Evolutionary conservation across 2,113 vertebrate species (phyloP), one percentile per base, ranked within the genome.

Genomic region (Pandion haliaetus): DNA sequence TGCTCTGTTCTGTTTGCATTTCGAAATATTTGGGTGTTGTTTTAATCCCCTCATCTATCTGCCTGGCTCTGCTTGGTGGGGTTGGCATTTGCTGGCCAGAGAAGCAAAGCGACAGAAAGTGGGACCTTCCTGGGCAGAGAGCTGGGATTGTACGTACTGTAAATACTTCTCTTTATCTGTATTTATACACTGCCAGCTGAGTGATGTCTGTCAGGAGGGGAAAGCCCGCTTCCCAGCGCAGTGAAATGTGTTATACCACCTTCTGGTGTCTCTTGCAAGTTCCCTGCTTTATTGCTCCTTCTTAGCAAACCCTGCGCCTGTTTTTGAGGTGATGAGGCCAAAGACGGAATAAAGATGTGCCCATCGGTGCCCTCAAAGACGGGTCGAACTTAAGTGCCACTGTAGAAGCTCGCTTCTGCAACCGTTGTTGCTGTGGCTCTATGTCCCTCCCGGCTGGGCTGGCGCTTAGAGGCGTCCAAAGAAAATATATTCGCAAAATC

Each of bases 31-130:
- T 94, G 84, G 92, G 96, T 93, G 95, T 94, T 94, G 91, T 72
- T 97, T 96, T 96, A 97, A 97, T 97, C 86, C 94, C 74, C 77
- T 93, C 92, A 87, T 94, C 94, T 76, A 86, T 94, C 90, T 91
- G 94, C 87, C 87, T 44, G 70, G 36, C 83, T 70, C 82, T 54
- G 88, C 88, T 78, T 34, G 86, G 25, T 40, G 82, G 74, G 59
- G 17, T 80, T 74, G 72, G 40, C 17, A 8, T 85, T 81, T 62
- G n/a, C 54, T 15, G 73, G 72, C 66, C 90, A 54, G 82, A 44
- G 95, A 77, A 87, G 72, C 88, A 70, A 52, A 88, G 57, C 31
- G 59, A 44, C 40, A 26, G 55, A 81, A 92, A 63, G 28, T 7
- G 32, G 32, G 77, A 82, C 95, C 62, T 49, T 62, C 67, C 76